Conservation (phyloP, 2,888 invertebrate species). For the Helicoverpa assulta region DNA sequence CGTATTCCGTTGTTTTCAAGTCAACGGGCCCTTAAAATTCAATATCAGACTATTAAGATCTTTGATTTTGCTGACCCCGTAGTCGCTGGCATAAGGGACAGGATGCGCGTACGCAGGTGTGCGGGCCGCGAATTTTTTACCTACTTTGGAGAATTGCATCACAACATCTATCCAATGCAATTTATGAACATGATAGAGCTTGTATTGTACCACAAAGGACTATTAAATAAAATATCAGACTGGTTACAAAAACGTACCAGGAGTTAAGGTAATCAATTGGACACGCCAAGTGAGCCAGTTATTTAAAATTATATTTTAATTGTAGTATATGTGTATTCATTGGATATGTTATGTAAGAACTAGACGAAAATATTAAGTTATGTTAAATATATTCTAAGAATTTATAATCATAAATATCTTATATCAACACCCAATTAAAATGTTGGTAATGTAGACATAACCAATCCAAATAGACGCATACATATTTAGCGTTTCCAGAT, state of each 20-base stretch:
- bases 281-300: conserved; percentile 9
- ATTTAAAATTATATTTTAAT: conserved; percentile 23
- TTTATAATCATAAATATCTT: background rate
- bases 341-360: conserved; percentile 18
- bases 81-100: too few species aligned
- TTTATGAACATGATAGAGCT: conserved; percentile 40
- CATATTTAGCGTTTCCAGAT: conserved; percentile 1
- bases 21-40: too few species aligned
- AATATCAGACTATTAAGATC: too few species aligned
- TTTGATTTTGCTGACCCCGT: too few species aligned
- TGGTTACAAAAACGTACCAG: conserved; percentile 19
- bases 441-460: conserved; percentile 7
- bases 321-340: conserved; percentile 18
- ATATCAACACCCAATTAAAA: conserved; percentile 13
- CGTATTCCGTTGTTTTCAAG: too few species aligned
- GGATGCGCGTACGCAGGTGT: too few species aligned
- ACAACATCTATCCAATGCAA: conserved; percentile 34
- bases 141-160: conserved; percentile 67
- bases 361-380: conserved; percentile 15
- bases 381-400: background rate
- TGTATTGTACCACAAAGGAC: conserved; percentile 32
- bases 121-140: conserved; percentile 68
- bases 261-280: conserved; percentile 32
- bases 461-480: conserved; percentile 12
- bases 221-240: conserved; percentile 31